Conservation (phyloP, 2,888 invertebrate genomes). For the Steinernema scapterisci region DNA sequence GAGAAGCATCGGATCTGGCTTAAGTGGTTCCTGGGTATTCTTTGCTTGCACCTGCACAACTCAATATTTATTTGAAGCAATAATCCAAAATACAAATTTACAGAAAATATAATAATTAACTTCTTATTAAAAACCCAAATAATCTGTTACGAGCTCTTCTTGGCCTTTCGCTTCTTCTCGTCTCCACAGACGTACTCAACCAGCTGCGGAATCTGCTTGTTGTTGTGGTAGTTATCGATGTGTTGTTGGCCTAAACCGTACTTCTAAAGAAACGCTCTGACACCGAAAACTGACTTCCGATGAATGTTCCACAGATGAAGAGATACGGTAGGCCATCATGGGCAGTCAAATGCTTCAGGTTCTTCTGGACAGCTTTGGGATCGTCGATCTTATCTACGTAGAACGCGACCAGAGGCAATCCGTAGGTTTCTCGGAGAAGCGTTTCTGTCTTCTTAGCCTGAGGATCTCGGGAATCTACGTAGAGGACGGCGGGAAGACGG, state of each 20-base stretch:
- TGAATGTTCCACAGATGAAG: constrained; percentile 67
- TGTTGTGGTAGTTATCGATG: constrained; percentile 64
- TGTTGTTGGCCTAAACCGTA: constrained; percentile 57
- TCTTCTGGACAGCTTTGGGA: constrained; percentile 55
- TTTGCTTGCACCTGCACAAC: no score
- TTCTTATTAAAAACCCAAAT: not conserved
- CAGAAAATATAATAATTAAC: not conserved
- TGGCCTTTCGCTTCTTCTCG: constrained; percentile 58
- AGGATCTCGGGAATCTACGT: constrained; percentile 56
- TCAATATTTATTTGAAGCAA: no score
- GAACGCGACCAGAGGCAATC: constrained; percentile 64
- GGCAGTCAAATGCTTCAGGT: constrained; percentile 64
- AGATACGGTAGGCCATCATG: constrained; percentile 64
- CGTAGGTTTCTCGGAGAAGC: constrained; percentile 60
- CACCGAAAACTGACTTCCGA: constrained; percentile 56
- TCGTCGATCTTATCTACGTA: constrained; percentile 66
- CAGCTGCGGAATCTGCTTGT: constrained; percentile 63
- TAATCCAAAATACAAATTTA: not conserved
- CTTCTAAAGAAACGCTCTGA: not conserved
- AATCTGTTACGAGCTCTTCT: not conserved
- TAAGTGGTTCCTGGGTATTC: no score
- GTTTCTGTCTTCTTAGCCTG: constrained; percentile 45
- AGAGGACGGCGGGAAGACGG: constrained; percentile 64
- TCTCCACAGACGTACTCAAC: constrained; percentile 67
- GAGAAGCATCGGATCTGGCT: no score